phyloP scores from a whole-genome alignment of 2,888 invertebrate species.

The Apotomis betuletana region DNA sequence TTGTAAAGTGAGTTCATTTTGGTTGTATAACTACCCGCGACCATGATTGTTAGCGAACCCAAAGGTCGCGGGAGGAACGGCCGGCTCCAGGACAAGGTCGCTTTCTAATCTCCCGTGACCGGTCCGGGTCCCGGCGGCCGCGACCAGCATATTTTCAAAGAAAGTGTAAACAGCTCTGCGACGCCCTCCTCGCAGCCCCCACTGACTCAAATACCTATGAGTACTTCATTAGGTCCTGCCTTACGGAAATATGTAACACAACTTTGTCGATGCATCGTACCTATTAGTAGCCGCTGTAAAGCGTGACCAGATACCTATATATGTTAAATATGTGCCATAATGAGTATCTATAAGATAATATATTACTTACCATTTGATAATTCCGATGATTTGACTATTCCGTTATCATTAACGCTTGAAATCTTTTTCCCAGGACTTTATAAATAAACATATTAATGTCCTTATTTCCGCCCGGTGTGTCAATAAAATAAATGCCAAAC shows the following conservation, averaged over 20 bases:
- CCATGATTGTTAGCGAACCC: conserved; percentile 42
- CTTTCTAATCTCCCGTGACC: conserved; percentile 74
- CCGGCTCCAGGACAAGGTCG: conserved; percentile 72
- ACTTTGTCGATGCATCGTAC: neutral
- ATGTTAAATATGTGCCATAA: no score
- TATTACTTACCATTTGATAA: neutral
- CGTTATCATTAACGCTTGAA: neutral
- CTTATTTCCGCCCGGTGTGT: neutral
- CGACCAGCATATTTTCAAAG: conserved; percentile 37
- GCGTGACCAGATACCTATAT: neutral
- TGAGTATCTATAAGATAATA: neutral
- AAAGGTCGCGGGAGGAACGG: conserved; percentile 68
- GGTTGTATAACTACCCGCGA: conserved; percentile 41
- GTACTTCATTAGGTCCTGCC: neutral
- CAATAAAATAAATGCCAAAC: conserved; percentile 15
- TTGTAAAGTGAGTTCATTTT: conserved; percentile 36
- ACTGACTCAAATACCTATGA: neutral
- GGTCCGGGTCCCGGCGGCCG: conserved; percentile 54
- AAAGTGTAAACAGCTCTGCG: conserved; percentile 32
- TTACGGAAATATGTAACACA: neutral
- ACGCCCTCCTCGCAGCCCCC: conserved; percentile 13
- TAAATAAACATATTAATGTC: conserved; percentile 17
- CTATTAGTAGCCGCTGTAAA: no score
- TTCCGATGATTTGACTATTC: neutral
- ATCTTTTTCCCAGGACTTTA: conserved; percentile 1